Percentiles rank a stretch among this genome's conserved stretches.
These are phyloP conservation scores for Chanos chanos DNA, from an alignment of 2,797 vertebrate species.

Conservation along the genomic window DNA sequence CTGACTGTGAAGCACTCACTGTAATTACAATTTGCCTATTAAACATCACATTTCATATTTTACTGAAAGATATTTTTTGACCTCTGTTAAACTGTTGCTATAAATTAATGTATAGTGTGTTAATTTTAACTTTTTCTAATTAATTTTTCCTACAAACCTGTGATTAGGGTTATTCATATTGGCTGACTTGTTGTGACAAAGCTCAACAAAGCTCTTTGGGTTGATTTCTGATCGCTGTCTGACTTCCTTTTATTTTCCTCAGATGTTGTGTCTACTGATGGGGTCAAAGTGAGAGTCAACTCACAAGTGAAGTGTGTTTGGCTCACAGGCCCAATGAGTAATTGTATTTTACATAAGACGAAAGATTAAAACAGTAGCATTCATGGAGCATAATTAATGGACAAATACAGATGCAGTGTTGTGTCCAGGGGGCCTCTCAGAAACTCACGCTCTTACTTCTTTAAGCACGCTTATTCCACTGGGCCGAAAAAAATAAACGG, in stretches of 20 bases:
- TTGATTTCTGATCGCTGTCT: too few relatives aligned
- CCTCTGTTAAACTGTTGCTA: too few relatives aligned
- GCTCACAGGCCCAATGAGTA: constrained; percentile 41
- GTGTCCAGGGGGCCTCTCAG: constrained; percentile 16
- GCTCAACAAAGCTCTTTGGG: too few relatives aligned
- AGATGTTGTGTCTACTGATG: neutral
- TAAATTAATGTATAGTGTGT: too few relatives aligned
- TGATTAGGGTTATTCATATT: too few relatives aligned
- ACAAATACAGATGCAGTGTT: constrained; percentile 35
- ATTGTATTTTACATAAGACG: constrained; percentile 48
- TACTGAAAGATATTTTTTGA: too few relatives aligned
- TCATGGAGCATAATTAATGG: constrained; percentile 51
- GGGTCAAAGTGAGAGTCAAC: constrained; percentile 19
- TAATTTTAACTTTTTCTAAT: too few relatives aligned
- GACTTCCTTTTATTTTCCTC: neutral
- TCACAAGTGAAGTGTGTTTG: constrained; percentile 9
- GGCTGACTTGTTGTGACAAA: too few relatives aligned
- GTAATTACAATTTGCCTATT: constrained; percentile 12
- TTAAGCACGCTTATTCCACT: constrained; percentile 6
- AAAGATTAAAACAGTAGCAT: constrained; percentile 41
- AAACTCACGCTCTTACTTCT: constrained; percentile 4
- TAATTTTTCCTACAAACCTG: too few relatives aligned
- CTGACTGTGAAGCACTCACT: constrained; percentile 3
- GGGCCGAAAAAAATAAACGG: constrained; percentile 27
- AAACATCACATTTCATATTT: constrained; percentile 21